Conservation (phyloP, 2,888 invertebrate genomes). For the Odontomyia ornata region DNA sequence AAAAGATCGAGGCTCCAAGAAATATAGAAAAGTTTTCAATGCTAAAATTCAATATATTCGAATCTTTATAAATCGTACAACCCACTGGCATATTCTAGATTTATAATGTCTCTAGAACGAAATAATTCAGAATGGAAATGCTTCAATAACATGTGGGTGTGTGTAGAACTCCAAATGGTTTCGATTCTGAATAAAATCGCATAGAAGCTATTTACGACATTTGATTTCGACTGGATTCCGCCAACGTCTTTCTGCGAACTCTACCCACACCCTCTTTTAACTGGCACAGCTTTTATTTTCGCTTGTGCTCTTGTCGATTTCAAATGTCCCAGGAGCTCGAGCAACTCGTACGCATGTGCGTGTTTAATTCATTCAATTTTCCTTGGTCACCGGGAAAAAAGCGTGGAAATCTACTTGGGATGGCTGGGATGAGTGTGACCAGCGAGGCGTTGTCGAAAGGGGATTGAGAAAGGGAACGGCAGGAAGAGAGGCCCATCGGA, state of each 20-base stretch:
- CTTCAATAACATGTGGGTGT: too few relatives aligned
- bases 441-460: neutral
- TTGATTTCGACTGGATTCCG: neutral
- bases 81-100: too few relatives aligned
- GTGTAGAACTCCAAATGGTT: too few relatives aligned
- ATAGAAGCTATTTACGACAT: neutral
- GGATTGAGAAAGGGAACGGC: neutral
- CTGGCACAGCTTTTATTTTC: neutral
- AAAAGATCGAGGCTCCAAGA: too few relatives aligned
- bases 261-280: neutral
- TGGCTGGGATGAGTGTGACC: neutral
- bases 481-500: slow-evolving; percentile 13
- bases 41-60: too few relatives aligned
- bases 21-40: too few relatives aligned
- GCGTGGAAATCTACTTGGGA: neutral
- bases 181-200: neutral
- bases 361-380: slow-evolving; percentile 23
- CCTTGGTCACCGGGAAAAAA: slow-evolving; percentile 13
- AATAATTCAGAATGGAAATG: too few relatives aligned
- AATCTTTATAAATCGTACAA: too few relatives aligned
- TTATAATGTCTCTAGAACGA: too few relatives aligned
- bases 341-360: slow-evolving; percentile 26
- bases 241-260: neutral
- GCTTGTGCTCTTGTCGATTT: neutral
- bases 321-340: slow-evolving; percentile 17